A percentile compares a stretch with the other conserved stretches of the same genome.
phyloP scores from a whole-genome alignment of 2,113 vertebrate species.

The Neomonachus schauinslandi region DNA sequence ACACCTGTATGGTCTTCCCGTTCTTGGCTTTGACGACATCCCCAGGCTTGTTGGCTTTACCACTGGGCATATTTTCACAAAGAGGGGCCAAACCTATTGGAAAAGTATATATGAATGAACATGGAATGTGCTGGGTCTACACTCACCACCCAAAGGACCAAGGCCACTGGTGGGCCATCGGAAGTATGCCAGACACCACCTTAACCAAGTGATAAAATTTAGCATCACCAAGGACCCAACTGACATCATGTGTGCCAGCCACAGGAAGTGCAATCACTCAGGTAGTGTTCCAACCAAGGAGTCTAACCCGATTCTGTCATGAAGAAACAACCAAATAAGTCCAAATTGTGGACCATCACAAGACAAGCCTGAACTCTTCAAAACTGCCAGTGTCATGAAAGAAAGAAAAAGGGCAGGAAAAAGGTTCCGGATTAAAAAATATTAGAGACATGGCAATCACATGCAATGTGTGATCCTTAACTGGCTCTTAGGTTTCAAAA shows the following conservation, averaged over 20 bases:
- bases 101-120: not conserved
- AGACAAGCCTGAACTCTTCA: not conserved
- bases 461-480: not conserved
- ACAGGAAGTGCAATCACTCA: not conserved
- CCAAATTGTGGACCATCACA: not conserved
- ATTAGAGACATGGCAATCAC: not conserved
- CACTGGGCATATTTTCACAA: conserved; percentile 99
- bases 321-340: not conserved
- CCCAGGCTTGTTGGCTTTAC: conserved; percentile 96
- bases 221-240: not conserved
- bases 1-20: conserved; percentile 99
- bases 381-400: not conserved
- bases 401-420: not conserved
- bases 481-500: not conserved
- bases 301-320: not conserved
- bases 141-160: not conserved
- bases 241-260: not conserved
- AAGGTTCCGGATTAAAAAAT: not conserved
- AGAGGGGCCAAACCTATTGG: conserved; percentile 94
- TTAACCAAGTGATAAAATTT: not conserved
- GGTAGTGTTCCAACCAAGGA: not conserved
- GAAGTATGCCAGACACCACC: not conserved
- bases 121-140: not conserved
- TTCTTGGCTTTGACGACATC: conserved; percentile 96
- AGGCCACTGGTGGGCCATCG: not conserved